Conservation (phyloP, 1,140 invertebrate species). For the Chionoecetes opilio region DNA sequence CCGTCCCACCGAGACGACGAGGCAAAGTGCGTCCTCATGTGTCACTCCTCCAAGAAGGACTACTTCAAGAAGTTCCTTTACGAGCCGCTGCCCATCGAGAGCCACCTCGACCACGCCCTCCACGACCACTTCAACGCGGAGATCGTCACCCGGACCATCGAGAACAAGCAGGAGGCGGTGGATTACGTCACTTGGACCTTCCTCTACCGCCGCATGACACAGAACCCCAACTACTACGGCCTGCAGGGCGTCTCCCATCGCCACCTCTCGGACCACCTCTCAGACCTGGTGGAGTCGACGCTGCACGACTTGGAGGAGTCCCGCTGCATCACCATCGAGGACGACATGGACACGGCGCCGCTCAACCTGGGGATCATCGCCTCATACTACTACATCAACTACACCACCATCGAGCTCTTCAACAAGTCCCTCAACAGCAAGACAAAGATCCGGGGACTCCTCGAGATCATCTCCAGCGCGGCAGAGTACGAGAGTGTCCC, state of each 20-base stretch:
- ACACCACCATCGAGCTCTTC: conserved; percentile 99
- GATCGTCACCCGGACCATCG: conserved; percentile 99
- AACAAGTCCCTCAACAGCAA: conserved; percentile 98
- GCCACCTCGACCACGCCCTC: conserved; percentile 97
- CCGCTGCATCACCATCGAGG: conserved; percentile 98
- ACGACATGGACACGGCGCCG: conserved; percentile 98
- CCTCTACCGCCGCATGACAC: conserved; percentile 97
- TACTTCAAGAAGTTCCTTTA: conserved; percentile 99
- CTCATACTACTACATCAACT: conserved; percentile 99
- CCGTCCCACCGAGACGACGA: conserved; percentile 96
- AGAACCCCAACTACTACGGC: conserved; percentile 99
- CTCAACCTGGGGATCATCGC: conserved; percentile 99
- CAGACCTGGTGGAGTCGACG: conserved; percentile 98
- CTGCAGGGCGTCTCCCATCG: conserved; percentile 98
- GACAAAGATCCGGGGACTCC: conserved; percentile 97
- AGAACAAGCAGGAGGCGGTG: conserved; percentile 99
- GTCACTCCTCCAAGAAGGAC: conserved; percentile 98
- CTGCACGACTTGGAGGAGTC: conserved; percentile 97
- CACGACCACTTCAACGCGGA: conserved; percentile 99
- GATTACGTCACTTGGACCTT: conserved; percentile 99
- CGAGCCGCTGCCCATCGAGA: conserved; percentile 95
- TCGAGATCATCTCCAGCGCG: conserved; percentile 99
- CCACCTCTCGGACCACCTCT: conserved; percentile 99
- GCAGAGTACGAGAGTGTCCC: conserved; percentile 98
- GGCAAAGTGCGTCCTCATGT: conserved; percentile 98